Conservation (phyloP, 2,888 invertebrate genomes). For the Apodemia mormo region DNA sequence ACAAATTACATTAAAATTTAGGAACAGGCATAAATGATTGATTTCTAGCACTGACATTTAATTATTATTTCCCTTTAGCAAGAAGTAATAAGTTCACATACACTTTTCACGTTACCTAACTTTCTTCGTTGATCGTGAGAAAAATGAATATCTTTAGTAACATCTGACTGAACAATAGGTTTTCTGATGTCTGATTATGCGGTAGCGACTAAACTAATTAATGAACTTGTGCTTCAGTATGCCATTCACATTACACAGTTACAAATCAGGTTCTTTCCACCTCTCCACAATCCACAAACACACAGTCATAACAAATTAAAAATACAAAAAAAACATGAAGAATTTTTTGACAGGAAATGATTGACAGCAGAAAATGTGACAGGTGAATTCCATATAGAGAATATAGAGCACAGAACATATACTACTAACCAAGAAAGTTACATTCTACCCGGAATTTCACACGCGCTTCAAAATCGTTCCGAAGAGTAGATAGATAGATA, state of each 20-base stretch:
- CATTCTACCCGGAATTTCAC: no score
- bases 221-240: constrained; percentile 39
- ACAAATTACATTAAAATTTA: background rate
- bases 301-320: constrained; percentile 44
- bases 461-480: no score
- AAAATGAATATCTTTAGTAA: constrained; percentile 56
- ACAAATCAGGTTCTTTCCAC: constrained; percentile 20
- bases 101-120: constrained; percentile 51
- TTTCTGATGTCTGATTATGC: constrained; percentile 49
- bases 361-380: constrained; percentile 37
- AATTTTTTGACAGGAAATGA: constrained; percentile 33
- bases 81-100: constrained; percentile 32
- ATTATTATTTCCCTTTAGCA: constrained; percentile 12
- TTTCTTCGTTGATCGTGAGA: constrained; percentile 74
- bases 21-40: background rate
- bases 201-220: constrained; percentile 60
- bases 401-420: no score
- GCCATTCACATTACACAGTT: constrained; percentile 25
- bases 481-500: no score
- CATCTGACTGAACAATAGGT: constrained; percentile 63
- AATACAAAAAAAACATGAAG: constrained; percentile 23
- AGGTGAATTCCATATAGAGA: constrained; percentile 45
- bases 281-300: constrained; percentile 12
- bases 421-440: no score
- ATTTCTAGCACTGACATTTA: constrained; percentile 8